These are phyloP conservation scores for Dugesia japonica DNA, from an alignment of 2,888 invertebrate genomes.

Conservation along the genomic window DNA sequence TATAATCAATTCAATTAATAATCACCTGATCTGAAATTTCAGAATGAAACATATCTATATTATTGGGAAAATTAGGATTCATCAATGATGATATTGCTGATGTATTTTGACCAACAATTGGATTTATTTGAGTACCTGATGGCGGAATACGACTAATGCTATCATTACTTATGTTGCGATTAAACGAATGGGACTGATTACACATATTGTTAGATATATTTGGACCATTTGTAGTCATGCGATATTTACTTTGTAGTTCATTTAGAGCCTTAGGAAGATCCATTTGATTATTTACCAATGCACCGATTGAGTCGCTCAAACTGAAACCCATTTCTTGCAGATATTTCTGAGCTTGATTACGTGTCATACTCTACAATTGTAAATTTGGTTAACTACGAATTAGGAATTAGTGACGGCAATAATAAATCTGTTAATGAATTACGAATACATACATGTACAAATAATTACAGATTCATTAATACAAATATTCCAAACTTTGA, in stretches of 20 bases:
- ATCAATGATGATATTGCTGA: neutral
- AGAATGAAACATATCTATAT: constrained; percentile 10
- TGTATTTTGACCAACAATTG: neutral
- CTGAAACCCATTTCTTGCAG: constrained; percentile 11
- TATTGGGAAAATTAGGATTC: neutral
- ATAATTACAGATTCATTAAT: too few relatives aligned
- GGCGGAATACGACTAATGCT: neutral
- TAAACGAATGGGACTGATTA: neutral
- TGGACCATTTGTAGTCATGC: neutral
- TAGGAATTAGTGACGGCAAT: too few relatives aligned
- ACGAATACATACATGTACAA: too few relatives aligned
- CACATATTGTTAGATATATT: neutral
- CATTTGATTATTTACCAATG: neutral
- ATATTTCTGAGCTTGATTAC: constrained; percentile 3
- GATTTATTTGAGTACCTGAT: neutral
- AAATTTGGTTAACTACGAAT: too few relatives aligned
- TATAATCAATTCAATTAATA: too few relatives aligned
- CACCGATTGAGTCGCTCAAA: neutral
- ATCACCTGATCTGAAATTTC: neutral
- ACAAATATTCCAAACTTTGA: too few relatives aligned
- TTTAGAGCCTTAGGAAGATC: neutral
- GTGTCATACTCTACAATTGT: neutral
- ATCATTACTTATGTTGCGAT: neutral
- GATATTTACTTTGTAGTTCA: constrained; percentile 14
- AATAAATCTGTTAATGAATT: too few relatives aligned